Base-by-base conservation (phyloP, 2,888 invertebrate species). In the Acleris emargana region DNA sequence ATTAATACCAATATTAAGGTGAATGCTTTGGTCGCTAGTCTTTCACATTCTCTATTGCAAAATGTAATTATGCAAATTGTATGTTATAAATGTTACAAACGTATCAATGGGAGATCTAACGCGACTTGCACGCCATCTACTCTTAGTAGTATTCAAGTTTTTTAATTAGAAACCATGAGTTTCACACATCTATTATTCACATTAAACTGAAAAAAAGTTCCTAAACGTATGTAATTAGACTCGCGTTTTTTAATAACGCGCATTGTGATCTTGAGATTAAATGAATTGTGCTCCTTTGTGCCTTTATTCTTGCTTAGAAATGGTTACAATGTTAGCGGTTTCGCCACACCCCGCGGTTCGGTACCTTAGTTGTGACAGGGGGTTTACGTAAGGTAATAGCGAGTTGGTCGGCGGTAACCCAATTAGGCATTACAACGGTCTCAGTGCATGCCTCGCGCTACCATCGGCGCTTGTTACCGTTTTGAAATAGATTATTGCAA, bases 351-450 rank as follows among this genome's bases (percentile, higher is more conserved):
- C 69, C 68, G 71, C 71, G 64, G 64, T 53, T 62, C 68, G 57
- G 74, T 69, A 75, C 73, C 69, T 73, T 67, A 64, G 79, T 89
- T 89, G 87, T 89, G 88, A 87, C 88, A 87, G 84, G 78, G 75
- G 75, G 74, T 86, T 91, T 91, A 89, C 88, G 89, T 89, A 91
- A 91, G 83, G 75, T n/a, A 75, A 75, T 69, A 71, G 77, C 77
- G 74, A 76, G 75, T 76, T 78, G 80, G 81, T 78, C 80, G 73
- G 79, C 73, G 76, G 78, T 84, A 86, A 88, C 86, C 85, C 77
- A 88, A 88, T 88, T 89, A 85, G 73, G 72, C 73, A 76, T 81
- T 84, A 79, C 80, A 67, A 71, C 71, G 73, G 71, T 67, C 71
- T 62, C 72, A 69, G 71, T 68, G 67, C 68, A 72, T 70, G 68